phyloP scores from a whole-genome alignment of 2,888 invertebrate species.

The Torymus aiolomorphi region DNA sequence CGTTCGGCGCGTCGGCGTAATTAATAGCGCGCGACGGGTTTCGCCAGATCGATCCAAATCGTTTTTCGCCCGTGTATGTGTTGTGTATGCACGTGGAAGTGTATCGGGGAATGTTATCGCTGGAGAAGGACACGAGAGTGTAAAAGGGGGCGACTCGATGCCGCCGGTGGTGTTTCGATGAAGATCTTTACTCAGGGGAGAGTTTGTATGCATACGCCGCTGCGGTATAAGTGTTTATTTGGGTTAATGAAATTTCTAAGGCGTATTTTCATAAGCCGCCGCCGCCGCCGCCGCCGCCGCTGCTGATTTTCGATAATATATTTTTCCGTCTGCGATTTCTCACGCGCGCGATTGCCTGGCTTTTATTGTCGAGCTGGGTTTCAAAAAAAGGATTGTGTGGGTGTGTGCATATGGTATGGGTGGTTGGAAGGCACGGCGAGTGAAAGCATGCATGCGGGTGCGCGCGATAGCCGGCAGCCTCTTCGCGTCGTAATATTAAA shows the following conservation, averaged over 20 bases:
- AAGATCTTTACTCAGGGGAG: slow-evolving; percentile 5
- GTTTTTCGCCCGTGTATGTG: too few relatives aligned
- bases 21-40: too few relatives aligned
- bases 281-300: too few relatives aligned
- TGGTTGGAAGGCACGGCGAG: not conserved
- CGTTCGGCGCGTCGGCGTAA: not conserved
- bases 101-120: not conserved
- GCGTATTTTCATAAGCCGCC: too few relatives aligned
- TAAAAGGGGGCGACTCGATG: not conserved
- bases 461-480: too few relatives aligned
- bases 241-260: slow-evolving; percentile 29
- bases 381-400: not conserved
- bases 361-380: not conserved
- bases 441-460: not conserved
- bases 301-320: slow-evolving; percentile 18
- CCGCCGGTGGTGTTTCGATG: not conserved
- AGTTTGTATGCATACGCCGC: too few relatives aligned
- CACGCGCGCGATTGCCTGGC: slow-evolving; percentile 12
- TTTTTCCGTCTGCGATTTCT: slow-evolving; percentile 22
- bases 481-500: too few relatives aligned
- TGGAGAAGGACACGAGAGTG: not conserved
- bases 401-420: not conserved
- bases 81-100: not conserved
- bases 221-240: slow-evolving; percentile 33
- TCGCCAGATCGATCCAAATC: too few relatives aligned